Evolutionary conservation across 2,888 invertebrate species (phyloP).

Genomic region (Hoplodrina ambigua): DNA sequence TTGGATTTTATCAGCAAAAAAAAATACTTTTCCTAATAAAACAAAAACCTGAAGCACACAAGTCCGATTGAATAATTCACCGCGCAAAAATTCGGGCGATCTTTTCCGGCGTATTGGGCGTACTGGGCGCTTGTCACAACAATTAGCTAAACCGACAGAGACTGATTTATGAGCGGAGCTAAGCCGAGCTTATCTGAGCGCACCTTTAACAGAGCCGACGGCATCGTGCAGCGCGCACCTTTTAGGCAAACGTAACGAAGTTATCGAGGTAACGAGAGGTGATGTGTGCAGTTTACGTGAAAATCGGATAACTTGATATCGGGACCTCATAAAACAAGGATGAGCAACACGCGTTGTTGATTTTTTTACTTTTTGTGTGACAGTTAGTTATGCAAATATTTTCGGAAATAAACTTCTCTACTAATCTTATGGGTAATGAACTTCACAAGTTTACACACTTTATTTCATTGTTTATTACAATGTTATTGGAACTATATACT

Average conservation of each 20-base stretch:
- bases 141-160: slow-evolving; percentile 68
- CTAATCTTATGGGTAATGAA: too few relatives aligned
- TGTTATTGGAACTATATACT: too few relatives aligned
- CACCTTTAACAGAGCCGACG: slow-evolving; percentile 47
- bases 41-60: slow-evolving; percentile 5
- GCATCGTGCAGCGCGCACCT: slow-evolving; percentile 24
- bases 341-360: too few relatives aligned
- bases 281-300: neutral
- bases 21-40: neutral
- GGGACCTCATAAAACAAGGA: too few relatives aligned
- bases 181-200: slow-evolving; percentile 62
- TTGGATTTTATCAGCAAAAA: neutral
- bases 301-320: too few relatives aligned
- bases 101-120: slow-evolving; percentile 45
- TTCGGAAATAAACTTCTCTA: too few relatives aligned
- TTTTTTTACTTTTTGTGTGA: neutral
- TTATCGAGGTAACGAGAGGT: neutral
- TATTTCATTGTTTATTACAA: too few relatives aligned
- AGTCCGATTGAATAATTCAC: slow-evolving; percentile 44
- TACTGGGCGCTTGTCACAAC: slow-evolving; percentile 64
- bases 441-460: too few relatives aligned
- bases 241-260: slow-evolving; percentile 32
- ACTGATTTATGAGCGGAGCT: slow-evolving; percentile 70
- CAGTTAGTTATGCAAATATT: too few relatives aligned
- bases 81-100: slow-evolving; percentile 31